These are phyloP conservation scores for Nymphalis urticae DNA, from an alignment of 2,888 invertebrate genomes.

Conservation along the genomic window DNA sequence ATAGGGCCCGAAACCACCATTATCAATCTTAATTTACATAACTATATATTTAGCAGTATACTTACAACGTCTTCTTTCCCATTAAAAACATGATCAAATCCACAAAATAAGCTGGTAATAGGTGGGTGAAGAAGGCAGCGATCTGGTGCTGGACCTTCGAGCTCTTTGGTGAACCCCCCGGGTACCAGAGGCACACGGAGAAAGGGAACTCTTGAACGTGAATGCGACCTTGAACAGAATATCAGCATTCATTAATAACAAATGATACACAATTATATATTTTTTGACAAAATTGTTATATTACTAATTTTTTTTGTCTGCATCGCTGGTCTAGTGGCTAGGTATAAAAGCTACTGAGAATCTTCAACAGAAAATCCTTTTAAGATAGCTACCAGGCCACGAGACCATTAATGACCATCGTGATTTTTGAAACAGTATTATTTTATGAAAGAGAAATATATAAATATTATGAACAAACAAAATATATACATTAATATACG, in stretches of 20 bases:
- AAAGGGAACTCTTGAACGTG: conserved; percentile 87
- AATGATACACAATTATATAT: background rate
- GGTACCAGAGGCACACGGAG: conserved; percentile 89
- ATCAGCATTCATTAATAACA: background rate
- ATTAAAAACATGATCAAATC: conserved; percentile 85
- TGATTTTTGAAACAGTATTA: no score
- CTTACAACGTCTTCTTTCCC: conserved; percentile 90
- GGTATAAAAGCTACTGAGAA: no score
- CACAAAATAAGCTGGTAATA: conserved; percentile 89
- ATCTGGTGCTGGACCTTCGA: conserved; percentile 84
- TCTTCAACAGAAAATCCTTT: no score
- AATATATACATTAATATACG: no score
- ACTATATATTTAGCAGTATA: conserved; percentile 39
- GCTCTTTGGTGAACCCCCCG: conserved; percentile 87
- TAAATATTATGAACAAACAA: no score
- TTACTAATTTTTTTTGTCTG: no score
- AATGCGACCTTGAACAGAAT: conserved; percentile 63
- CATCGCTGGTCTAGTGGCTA: no score
- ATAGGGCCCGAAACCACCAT: no score
- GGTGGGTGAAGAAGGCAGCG: conserved; percentile 86
- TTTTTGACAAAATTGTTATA: background rate
- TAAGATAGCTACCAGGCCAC: no score
- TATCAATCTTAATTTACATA: no score
- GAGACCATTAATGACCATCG: no score
- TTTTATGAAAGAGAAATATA: no score